Conservation (phyloP, 2,797 vertebrate genomes). For the Poecilia wingei region DNA sequence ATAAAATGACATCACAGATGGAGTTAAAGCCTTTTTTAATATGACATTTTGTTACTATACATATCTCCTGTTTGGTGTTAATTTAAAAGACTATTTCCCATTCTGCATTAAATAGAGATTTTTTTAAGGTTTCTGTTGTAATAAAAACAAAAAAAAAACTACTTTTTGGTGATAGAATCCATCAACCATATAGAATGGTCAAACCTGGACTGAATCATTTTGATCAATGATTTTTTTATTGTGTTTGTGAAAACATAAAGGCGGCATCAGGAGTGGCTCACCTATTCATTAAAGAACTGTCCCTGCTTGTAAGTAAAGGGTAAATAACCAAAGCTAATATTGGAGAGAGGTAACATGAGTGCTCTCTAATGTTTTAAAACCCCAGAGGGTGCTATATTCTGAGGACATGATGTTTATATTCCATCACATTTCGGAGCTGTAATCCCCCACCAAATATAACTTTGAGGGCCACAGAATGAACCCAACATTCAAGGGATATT, state of each 20-base stretch:
- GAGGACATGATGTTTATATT: conserved; percentile 57
- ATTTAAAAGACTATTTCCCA: not conserved
- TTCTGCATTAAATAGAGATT: not conserved
- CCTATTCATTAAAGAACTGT: not conserved
- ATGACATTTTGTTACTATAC: not conserved
- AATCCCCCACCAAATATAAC: conserved; percentile 26
- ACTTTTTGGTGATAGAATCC: not conserved
- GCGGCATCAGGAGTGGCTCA: too few relatives aligned
- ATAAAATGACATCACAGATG: not conserved
- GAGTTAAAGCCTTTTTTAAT: too few relatives aligned
- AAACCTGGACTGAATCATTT: not conserved
- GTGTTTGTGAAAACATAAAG: not conserved
- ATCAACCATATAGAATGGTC: not conserved
- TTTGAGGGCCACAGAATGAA: not conserved
- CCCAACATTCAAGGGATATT: not conserved
- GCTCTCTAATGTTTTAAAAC: conserved; percentile 55
- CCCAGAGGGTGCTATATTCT: conserved; percentile 44
- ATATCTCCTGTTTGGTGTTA: not conserved
- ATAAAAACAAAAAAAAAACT: not conserved
- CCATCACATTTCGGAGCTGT: conserved; percentile 41
- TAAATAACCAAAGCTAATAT: conserved; percentile 29
- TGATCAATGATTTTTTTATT: not conserved
- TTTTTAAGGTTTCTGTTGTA: not conserved
- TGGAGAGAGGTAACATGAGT: conserved; percentile 40
- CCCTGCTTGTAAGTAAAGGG: not conserved